Conservation (phyloP, 2,113 vertebrate species). For the Plecturocebus donacophilus region DNA sequence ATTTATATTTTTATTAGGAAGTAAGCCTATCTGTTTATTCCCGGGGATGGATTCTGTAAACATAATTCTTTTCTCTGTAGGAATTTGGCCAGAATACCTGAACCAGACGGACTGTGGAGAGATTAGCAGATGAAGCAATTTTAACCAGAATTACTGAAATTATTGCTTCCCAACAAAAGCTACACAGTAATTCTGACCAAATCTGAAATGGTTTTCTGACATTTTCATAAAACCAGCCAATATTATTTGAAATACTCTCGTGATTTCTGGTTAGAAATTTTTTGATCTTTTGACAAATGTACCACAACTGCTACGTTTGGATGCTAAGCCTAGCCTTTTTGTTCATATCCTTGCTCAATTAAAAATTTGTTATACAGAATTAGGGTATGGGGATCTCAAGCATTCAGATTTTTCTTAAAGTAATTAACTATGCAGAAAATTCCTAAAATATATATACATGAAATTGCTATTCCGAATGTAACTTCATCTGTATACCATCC, state of each 20-base stretch:
- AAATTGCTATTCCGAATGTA: not conserved
- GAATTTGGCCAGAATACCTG: not conserved
- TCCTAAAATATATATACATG: not conserved
- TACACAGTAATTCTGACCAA: constrained; percentile 14
- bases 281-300: not conserved
- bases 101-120: constrained; percentile 1
- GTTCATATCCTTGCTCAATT: not conserved
- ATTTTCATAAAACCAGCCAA: constrained; percentile 13
- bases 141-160: not conserved
- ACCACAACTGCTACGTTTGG: not conserved
- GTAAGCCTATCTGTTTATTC: not conserved
- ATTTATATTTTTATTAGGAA: not conserved
- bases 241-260: constrained; percentile 29
- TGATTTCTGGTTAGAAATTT: not conserved
- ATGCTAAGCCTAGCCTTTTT: not conserved
- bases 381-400: not conserved
- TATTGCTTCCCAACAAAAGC: constrained; percentile 4
- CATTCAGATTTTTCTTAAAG: not conserved
- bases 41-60: not conserved
- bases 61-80: not conserved
- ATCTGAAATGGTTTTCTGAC: not conserved
- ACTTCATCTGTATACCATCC: not conserved
- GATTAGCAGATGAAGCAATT: not conserved
- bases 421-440: not conserved
- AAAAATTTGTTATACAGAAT: not conserved